These are phyloP conservation scores for Pseudochromis fuscus DNA, from an alignment of 2,797 vertebrate species.

Conservation along the genomic window DNA sequence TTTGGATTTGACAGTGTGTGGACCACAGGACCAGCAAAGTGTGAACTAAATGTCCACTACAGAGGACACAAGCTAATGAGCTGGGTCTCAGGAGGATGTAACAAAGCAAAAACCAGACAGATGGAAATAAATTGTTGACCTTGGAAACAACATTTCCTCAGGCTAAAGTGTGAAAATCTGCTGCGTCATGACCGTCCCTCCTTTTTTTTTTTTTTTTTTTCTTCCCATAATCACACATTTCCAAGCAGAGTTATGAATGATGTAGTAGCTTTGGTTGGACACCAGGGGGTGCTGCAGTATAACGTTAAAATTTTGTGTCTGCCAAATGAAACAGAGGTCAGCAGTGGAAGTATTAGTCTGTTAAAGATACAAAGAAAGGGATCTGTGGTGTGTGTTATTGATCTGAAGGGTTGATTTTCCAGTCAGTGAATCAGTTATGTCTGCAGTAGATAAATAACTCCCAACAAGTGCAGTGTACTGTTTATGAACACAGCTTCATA, in stretches of 20 bases:
- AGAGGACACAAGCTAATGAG: no score
- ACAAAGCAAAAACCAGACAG: background rate
- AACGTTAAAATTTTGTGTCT: background rate
- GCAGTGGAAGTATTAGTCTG: constrained; percentile 1
- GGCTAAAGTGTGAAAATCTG: no score
- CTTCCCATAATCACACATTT: no score
- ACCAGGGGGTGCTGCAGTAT: constrained; percentile 55
- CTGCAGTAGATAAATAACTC: constrained; percentile 47
- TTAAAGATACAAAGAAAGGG: constrained; percentile 2
- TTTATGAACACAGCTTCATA: no score
- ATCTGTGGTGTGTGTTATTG: constrained; percentile 30
- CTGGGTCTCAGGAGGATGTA: background rate
- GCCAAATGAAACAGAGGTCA: background rate
- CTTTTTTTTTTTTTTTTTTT: no score
- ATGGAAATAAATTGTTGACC: background rate
- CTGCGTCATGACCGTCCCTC: no score
- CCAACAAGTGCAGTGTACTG: no score
- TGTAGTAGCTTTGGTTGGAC: background rate
- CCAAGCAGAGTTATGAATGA: no score
- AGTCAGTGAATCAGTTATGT: constrained; percentile 47
- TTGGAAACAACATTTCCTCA: background rate
- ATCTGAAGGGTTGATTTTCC: constrained; percentile 49
- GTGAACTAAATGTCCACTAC: no score
- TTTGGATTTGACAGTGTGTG: no score
- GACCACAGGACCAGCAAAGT: no score